These are phyloP conservation scores for Hirundo rustica DNA, from an alignment of 2,797 vertebrate genomes.

Conservation along the genomic window DNA sequence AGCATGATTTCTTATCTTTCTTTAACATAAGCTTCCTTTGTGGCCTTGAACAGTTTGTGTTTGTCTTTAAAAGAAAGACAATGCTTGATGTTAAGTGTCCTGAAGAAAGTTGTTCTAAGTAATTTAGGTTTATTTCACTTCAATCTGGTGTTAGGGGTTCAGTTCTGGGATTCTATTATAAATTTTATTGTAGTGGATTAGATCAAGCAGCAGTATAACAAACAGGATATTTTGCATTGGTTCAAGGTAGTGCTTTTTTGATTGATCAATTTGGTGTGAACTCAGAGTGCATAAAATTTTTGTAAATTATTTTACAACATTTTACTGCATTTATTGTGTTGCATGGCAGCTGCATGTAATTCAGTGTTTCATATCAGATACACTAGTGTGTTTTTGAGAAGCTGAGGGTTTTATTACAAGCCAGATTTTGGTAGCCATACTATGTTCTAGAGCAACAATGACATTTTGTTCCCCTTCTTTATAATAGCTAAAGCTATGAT, in stretches of 20 bases:
- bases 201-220: background rate
- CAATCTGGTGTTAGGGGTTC: background rate
- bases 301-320: background rate
- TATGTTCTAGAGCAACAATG: background rate
- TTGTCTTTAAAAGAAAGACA: background rate
- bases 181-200: background rate
- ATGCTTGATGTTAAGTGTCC: background rate
- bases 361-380: background rate
- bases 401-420: background rate
- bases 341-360: background rate
- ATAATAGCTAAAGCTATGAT: background rate
- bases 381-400: background rate
- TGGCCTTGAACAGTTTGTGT: background rate
- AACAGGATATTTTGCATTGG: background rate
- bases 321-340: background rate
- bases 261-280: background rate
- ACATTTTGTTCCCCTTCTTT: background rate
- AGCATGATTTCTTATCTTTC: background rate
- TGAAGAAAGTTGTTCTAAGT: background rate
- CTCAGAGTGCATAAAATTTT: background rate
- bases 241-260: background rate
- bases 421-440: background rate
- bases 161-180: background rate
- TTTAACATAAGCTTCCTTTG: slow-evolving; percentile 23
- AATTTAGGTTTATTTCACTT: background rate